phyloP scores from a whole-genome alignment of 2,113 vertebrate species.

The Halichoeres trimaculatus region DNA sequence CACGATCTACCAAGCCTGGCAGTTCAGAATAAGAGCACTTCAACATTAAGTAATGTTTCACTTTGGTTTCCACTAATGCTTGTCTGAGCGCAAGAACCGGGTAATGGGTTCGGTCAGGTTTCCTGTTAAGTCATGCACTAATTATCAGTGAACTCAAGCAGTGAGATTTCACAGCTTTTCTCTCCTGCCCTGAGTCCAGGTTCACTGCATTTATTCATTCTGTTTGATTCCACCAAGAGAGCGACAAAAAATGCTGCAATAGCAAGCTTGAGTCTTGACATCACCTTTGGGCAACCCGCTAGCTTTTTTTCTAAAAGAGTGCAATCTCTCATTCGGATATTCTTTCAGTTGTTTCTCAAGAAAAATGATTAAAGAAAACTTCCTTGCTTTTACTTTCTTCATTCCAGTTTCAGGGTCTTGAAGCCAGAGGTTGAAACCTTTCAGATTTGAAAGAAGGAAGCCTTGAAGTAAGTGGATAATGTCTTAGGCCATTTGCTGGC shows the following conservation, averaged over 20 bases:
- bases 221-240: background rate
- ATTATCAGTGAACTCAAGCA: conserved; percentile 15
- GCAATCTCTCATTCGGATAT: background rate
- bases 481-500: too few relatives aligned
- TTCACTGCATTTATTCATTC: background rate
- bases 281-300: background rate
- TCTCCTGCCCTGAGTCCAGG: background rate
- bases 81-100: conserved; percentile 37
- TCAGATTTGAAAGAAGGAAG: background rate
- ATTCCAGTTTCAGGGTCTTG: background rate
- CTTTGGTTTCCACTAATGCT: conserved; percentile 32
- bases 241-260: background rate
- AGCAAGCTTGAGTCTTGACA: background rate
- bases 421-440: background rate
- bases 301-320: background rate
- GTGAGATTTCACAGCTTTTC: background rate
- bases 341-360: background rate
- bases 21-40: background rate
- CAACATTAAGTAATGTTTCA: conserved; percentile 23
- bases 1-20: background rate
- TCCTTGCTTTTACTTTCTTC: background rate
- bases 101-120: conserved; percentile 33
- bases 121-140: conserved; percentile 12
- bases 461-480: background rate
- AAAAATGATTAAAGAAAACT: background rate